Evolutionary conservation across 2,113 vertebrate species (phyloP).

Genomic region (Labrus mixtus): DNA sequence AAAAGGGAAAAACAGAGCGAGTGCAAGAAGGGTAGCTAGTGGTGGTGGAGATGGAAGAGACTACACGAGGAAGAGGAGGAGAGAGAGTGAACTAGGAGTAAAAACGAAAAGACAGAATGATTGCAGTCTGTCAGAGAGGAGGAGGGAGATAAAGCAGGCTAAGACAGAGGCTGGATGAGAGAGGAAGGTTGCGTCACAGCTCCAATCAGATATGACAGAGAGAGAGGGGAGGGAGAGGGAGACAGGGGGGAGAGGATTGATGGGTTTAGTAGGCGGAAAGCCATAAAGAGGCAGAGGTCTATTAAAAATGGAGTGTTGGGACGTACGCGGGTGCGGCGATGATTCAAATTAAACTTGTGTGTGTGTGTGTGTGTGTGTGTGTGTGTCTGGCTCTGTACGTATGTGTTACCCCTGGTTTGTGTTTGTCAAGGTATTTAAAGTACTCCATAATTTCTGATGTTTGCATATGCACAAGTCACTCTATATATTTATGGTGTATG

Average conservation of each 20-base stretch:
- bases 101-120: conserved; percentile 51
- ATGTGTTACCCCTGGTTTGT: conserved; percentile 1
- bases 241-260: conserved; percentile 59
- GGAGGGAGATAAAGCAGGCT: conserved; percentile 32
- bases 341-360: conserved; percentile 69
- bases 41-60: conserved; percentile 8
- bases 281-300: conserved; percentile 77
- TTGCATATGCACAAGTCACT: conserved; percentile 39
- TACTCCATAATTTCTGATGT: conserved; percentile 12
- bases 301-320: conserved; percentile 75
- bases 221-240: conserved; percentile 4
- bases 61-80: background rate
- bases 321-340: conserved; percentile 48
- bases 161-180: conserved; percentile 53
- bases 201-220: conserved; percentile 63
- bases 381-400: conserved; percentile 6
- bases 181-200: conserved; percentile 53
- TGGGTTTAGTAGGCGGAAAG: conserved; percentile 68
- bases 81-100: conserved; percentile 11
- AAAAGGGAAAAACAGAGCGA: conserved; percentile 15
- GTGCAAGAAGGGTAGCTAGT: conserved; percentile 14
- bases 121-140: conserved; percentile 37
- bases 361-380: conserved; percentile 19
- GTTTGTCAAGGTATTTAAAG: background rate
- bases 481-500: background rate